Percentiles rank a stretch among this genome's conserved stretches.
Evolutionary conservation across 2,797 vertebrate species (phyloP).

Genomic region (Graptemys geographica): DNA sequence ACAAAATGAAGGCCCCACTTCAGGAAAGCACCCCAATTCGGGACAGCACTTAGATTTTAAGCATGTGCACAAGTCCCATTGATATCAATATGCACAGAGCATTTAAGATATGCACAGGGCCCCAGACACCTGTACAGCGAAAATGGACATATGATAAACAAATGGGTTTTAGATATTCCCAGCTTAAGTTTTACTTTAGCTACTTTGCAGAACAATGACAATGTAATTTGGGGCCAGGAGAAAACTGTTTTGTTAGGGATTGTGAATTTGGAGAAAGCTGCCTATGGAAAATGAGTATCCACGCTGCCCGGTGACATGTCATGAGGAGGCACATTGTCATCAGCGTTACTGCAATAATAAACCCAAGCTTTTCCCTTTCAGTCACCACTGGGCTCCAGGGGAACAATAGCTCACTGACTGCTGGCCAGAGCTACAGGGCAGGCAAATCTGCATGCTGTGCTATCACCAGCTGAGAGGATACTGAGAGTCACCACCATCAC

Average conservation of each 20-base stretch:
- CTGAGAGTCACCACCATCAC: not conserved
- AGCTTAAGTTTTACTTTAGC: not conserved
- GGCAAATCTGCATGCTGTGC: not conserved
- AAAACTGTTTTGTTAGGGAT: not conserved
- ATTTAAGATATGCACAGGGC: not conserved
- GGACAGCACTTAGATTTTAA: not conserved
- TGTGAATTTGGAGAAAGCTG: not conserved
- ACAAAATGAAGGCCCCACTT: not conserved
- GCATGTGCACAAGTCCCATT: not conserved
- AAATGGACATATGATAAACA: not conserved
- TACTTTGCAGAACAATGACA: not conserved
- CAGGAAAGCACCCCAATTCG: not conserved
- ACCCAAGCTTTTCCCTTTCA: not conserved
- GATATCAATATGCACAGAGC: not conserved
- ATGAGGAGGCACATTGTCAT: not conserved
- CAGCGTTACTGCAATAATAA: not conserved
- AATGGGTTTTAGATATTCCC: not conserved
- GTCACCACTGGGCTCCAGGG: not conserved
- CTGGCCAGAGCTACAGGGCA: not conserved
- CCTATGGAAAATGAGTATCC: not conserved
- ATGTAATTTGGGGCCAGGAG: not conserved
- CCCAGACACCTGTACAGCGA: not conserved
- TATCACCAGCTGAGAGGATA: not conserved
- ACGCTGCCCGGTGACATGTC: accelerated
- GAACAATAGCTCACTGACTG: not conserved